Percentiles rank a stretch among this genome's conserved stretches.
Conservation (phyloP, 2,113 vertebrate species). For the Saguinus midas region DNA sequence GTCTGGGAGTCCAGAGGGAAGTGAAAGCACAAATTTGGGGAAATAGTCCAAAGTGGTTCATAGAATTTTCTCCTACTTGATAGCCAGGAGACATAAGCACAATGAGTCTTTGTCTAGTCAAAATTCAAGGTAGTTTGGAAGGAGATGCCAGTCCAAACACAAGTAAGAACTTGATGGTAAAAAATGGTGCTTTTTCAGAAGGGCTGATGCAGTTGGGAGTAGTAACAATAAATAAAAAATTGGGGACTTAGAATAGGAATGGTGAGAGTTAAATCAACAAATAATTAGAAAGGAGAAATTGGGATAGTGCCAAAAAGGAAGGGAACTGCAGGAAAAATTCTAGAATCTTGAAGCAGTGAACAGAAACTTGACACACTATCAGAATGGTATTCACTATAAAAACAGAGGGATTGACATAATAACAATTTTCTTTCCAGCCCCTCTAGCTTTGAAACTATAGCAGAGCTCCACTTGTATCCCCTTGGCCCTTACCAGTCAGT, state of each 20-base stretch:
- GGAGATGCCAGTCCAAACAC: not conserved
- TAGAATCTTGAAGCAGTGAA: not conserved
- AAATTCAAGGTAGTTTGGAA: conserved; percentile 22
- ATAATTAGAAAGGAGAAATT: not conserved
- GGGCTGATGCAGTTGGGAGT: not conserved
- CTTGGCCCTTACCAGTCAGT: not conserved
- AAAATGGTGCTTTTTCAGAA: not conserved
- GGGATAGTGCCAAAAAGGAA: not conserved
- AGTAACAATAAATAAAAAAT: not conserved
- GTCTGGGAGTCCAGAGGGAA: not conserved
- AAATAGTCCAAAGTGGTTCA: not conserved
- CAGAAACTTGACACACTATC: not conserved
- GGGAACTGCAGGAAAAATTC: not conserved
- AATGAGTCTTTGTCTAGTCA: not conserved
- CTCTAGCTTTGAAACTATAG: not conserved
- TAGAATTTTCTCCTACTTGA: not conserved
- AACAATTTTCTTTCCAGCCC: not conserved
- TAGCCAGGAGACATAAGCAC: not conserved
- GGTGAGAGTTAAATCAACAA: not conserved
- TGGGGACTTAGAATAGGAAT: not conserved
- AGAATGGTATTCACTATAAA: not conserved
- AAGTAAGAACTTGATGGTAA: not conserved
- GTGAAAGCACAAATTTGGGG: not conserved
- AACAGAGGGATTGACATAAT: not conserved
- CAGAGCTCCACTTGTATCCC: no score